Evolutionary conservation across 2,888 invertebrate species (phyloP).

Genomic region (Sminthurides aquaticus): DNA sequence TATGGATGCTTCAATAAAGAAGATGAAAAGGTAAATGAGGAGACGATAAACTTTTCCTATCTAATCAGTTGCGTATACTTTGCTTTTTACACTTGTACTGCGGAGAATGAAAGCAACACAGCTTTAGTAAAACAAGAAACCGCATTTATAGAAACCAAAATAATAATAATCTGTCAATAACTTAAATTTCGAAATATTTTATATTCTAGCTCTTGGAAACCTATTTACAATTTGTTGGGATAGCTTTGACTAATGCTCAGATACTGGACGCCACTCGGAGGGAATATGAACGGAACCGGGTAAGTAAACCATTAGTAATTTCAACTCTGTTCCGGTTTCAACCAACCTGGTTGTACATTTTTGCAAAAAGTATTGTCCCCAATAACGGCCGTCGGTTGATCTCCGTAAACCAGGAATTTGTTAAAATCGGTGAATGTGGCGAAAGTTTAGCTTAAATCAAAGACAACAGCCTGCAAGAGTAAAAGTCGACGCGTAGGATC

Average conservation of each 20-base stretch:
- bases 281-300: constrained; percentile 53
- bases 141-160: not conserved
- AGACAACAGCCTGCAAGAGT: no score
- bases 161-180: not conserved
- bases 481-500: no score
- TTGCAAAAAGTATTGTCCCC: no score
- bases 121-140: no score
- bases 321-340: no score
- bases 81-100: not conserved
- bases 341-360: no score
- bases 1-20: constrained; percentile 46
- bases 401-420: no score
- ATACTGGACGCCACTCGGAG: constrained; percentile 51
- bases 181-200: no score
- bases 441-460: no score
- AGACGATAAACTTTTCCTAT: not conserved
- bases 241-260: constrained; percentile 52
- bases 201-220: constrained; percentile 51
- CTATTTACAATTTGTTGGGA: constrained; percentile 52
- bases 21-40: constrained; percentile 48
- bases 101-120: not conserved
- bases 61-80: not conserved
- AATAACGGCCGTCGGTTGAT: no score
- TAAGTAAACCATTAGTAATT: constrained; percentile 46
- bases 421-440: no score